Conservation (phyloP, 2,888 invertebrate species). For the Leptinotarsa peninsularis region DNA sequence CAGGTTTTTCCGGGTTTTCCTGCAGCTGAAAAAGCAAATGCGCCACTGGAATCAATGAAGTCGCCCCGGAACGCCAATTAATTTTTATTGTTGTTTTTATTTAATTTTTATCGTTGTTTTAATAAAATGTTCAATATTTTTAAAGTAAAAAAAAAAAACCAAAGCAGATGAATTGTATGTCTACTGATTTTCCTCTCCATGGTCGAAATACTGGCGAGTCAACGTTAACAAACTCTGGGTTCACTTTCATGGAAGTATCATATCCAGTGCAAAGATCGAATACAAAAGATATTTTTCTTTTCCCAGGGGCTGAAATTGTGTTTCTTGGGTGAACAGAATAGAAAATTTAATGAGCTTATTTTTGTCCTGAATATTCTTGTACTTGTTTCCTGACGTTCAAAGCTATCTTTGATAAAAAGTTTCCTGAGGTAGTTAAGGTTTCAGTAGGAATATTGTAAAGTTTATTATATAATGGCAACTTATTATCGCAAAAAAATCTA, state of each 20-base stretch:
- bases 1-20: too few relatives aligned
- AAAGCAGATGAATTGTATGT: too few relatives aligned
- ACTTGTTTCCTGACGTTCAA: neutral
- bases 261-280: neutral
- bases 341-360: conserved; percentile 21
- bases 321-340: conserved; percentile 6
- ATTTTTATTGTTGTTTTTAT: too few relatives aligned
- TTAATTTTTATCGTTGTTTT: too few relatives aligned
- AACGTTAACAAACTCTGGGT: too few relatives aligned
- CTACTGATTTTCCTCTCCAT: too few relatives aligned
- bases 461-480: neutral
- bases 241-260: neutral
- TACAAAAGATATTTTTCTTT: neutral
- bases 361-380: neutral
- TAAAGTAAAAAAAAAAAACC: too few relatives aligned
- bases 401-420: conserved; percentile 1
- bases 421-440: neutral
- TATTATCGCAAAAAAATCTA: neutral
- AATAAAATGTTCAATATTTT: too few relatives aligned
- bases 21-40: too few relatives aligned
- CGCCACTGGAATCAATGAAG: too few relatives aligned
- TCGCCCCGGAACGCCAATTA: too few relatives aligned
- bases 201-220: too few relatives aligned
- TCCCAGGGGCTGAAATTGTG: neutral
- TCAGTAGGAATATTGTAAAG: neutral